phyloP scores from a whole-genome alignment of 2,113 vertebrate species.

The Eurystomus gularis region DNA sequence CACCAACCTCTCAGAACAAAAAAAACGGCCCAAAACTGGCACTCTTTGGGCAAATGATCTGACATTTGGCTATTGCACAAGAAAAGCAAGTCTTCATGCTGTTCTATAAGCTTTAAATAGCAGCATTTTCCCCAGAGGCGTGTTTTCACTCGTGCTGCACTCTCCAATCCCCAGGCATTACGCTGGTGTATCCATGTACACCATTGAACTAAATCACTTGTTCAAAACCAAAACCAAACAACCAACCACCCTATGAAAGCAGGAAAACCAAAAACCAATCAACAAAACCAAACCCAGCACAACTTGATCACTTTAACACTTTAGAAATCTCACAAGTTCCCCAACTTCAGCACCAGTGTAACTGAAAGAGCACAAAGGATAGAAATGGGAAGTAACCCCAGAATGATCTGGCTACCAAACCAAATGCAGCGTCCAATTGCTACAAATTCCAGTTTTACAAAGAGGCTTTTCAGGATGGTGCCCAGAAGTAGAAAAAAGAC shows the following conservation, averaged over 20 bases:
- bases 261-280: neutral
- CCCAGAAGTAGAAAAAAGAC: neutral
- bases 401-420: neutral
- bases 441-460: neutral
- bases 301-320: neutral
- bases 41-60: neutral
- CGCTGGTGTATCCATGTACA: neutral
- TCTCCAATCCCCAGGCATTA: neutral
- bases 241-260: neutral
- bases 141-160: neutral
- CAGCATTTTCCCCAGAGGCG: neutral
- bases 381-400: neutral
- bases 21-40: neutral
- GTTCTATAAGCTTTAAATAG: neutral
- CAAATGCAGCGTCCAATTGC: neutral
- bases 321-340: neutral
- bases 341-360: neutral
- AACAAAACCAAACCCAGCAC: neutral
- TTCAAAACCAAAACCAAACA: too few relatives aligned
- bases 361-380: neutral
- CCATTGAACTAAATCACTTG: neutral
- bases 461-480: neutral
- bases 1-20: neutral
- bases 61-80: neutral
- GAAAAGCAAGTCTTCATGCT: neutral